Evolutionary conservation across 2,113 vertebrate genomes (phyloP).

Genomic region (Hylia prasina): DNA sequence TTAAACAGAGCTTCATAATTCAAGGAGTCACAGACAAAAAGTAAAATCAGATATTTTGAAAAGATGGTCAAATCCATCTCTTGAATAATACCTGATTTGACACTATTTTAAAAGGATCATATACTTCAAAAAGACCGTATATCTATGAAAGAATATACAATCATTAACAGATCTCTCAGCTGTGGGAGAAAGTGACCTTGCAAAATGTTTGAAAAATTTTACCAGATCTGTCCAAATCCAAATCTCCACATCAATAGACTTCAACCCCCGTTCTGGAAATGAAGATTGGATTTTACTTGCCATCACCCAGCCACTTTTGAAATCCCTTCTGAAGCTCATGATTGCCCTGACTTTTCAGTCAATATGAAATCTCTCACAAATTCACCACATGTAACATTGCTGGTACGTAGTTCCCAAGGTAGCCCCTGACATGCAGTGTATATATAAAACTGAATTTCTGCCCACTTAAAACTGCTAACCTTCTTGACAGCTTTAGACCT

Average conservation of each 20-base stretch:
- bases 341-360: neutral
- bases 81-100: neutral
- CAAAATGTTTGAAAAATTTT: neutral
- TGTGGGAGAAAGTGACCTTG: neutral
- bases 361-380: neutral
- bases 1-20: neutral
- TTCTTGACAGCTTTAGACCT: neutral
- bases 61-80: neutral
- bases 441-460: fast-evolving
- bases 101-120: neutral
- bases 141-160: neutral
- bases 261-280: neutral
- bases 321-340: neutral
- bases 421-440: fast-evolving
- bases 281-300: neutral
- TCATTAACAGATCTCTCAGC: neutral
- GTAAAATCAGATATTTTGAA: neutral
- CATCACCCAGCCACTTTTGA: neutral
- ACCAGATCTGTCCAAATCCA: neutral
- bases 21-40: neutral
- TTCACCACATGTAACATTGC: neutral
- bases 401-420: fast-evolving
- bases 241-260: neutral
- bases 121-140: neutral
- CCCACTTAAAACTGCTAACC: neutral